Conservation (phyloP, 2,888 invertebrate species). For the Drosophila atroscutellata region DNA sequence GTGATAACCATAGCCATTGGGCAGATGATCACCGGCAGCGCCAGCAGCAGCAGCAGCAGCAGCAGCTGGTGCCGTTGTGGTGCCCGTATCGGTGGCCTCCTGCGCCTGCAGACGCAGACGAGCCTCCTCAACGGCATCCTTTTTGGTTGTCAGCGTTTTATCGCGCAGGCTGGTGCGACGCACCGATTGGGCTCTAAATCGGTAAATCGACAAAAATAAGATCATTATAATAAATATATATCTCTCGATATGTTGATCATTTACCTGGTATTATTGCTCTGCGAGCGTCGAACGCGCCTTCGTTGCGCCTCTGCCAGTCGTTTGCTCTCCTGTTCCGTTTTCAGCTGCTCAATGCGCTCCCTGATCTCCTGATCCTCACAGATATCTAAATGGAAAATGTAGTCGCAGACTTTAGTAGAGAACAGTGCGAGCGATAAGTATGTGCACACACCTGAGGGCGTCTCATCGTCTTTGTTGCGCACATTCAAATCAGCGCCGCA, state of each 20-base stretch:
- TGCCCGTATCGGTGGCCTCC: conserved; percentile 85
- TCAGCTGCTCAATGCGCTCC: conserved; percentile 94
- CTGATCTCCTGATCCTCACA: conserved; percentile 98
- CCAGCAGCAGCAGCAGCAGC: conserved; percentile 12
- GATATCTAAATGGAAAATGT: conserved; percentile 88
- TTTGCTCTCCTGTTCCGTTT: conserved; percentile 94
- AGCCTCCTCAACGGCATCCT: conserved; percentile 97
- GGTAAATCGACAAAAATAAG: neutral
- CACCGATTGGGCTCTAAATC: conserved; percentile 93
- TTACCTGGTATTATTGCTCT: conserved; percentile 88
- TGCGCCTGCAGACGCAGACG: conserved; percentile 89
- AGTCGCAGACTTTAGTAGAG: neutral
- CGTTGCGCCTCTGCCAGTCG: conserved; percentile 86
- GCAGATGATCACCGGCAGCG: conserved; percentile 20
- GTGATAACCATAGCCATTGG: conserved; percentile 68
- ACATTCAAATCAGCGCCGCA: conserved; percentile 99
- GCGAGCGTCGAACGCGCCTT: conserved; percentile 89
- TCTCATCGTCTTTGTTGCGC: conserved; percentile 98
- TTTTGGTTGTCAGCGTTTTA: conserved; percentile 96
- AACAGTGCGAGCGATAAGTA: neutral
- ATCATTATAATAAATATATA: neutral
- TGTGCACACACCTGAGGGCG: conserved; percentile 92
- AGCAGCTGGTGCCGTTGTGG: conserved; percentile 40
- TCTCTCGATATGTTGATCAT: too few relatives aligned
- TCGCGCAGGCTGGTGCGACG: conserved; percentile 96